Percentiles rank a stretch among this genome's conserved stretches.
These are phyloP conservation scores for Prunella himalayana DNA, from an alignment of 2,113 vertebrate species.

Conservation along the genomic window DNA sequence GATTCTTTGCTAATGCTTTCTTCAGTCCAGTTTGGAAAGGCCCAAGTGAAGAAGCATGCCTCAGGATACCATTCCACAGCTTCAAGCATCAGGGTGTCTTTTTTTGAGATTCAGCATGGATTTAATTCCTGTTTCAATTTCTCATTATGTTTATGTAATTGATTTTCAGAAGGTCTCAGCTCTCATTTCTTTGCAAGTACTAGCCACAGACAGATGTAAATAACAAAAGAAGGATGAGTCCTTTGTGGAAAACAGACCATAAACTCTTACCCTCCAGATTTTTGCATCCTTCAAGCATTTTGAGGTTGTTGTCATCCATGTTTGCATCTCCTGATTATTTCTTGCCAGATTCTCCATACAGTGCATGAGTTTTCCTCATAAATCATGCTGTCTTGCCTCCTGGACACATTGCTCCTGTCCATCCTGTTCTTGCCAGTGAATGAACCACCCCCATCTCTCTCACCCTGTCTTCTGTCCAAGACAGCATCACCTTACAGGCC, in stretches of 20 bases:
- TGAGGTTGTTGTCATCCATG: not conserved
- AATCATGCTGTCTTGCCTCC: not conserved
- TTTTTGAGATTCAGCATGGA: not conserved
- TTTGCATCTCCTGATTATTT: not conserved
- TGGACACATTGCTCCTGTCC: not conserved
- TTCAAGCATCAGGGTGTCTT: not conserved
- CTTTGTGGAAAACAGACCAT: not conserved
- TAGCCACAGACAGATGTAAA: not conserved
- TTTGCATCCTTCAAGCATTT: not conserved
- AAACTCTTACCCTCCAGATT: not conserved
- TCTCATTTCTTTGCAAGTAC: not conserved
- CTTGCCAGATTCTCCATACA: not conserved
- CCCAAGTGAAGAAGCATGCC: not conserved
- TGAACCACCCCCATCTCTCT: not conserved
- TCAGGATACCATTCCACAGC: not conserved
- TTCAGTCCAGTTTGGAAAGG: not conserved
- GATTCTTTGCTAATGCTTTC: not conserved
- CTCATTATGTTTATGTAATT: not conserved
- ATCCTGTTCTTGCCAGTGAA: not conserved
- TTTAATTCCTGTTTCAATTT: not conserved
- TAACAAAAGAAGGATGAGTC: not conserved
- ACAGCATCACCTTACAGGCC: not conserved
- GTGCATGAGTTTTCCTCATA: not conserved
- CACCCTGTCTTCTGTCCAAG: not conserved
- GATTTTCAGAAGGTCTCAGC: not conserved